Evolutionary conservation across 2,797 vertebrate genomes (phyloP).

Genomic region (Galaxias olidus): DNA sequence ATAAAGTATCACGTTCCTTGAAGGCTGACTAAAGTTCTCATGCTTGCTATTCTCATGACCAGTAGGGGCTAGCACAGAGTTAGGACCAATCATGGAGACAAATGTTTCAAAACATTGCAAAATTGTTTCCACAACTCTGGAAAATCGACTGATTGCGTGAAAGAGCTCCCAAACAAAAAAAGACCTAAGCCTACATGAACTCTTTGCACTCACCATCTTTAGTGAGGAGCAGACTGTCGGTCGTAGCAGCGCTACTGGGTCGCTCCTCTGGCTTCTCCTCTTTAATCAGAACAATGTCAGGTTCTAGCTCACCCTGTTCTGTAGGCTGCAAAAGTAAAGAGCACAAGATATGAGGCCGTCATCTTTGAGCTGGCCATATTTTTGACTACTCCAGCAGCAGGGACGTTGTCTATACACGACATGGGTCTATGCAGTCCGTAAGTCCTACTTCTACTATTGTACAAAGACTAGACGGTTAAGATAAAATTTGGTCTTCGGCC

Average conservation of each 20-base stretch:
- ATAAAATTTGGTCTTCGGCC: no score
- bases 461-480: no score
- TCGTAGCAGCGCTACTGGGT: not conserved
- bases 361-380: no score
- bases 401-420: no score
- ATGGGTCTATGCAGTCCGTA: no score
- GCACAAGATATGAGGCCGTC: no score
- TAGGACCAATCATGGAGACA: no score
- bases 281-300: slow-evolving; percentile 57
- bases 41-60: no score
- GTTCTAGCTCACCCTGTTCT: not conserved
- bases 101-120: no score
- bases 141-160: not conserved
- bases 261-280: slow-evolving; percentile 42
- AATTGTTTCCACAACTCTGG: not conserved
- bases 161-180: not conserved
- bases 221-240: slow-evolving; percentile 32
- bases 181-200: not conserved
- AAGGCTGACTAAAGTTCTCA: not conserved
- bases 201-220: slow-evolving; percentile 49
- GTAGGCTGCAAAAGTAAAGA: not conserved
- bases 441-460: no score
- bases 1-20: not conserved
- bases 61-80: no score
- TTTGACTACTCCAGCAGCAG: no score